Percentiles rank a stretch among this genome's conserved stretches.
phyloP scores from a whole-genome alignment of 1,140 invertebrate species.

The Daktulosphaira vitifoliae region DNA sequence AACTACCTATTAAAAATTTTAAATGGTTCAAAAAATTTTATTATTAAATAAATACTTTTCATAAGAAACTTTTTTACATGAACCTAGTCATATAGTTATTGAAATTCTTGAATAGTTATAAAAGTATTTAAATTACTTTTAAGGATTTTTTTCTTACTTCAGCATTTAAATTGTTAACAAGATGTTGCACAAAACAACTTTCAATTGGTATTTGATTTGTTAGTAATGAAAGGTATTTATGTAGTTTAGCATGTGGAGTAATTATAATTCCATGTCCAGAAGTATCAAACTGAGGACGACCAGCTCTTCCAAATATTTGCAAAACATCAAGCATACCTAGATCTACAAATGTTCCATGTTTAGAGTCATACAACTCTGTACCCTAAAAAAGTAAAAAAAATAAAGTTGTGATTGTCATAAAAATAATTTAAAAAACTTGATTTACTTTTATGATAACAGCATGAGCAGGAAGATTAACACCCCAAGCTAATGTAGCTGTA shows the following conservation, averaged over 20 bases:
- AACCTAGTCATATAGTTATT: too few species aligned
- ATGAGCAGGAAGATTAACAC: constrained; percentile 96
- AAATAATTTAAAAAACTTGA: constrained; percentile 10
- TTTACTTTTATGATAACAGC: constrained; percentile 88
- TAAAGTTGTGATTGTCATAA: constrained; percentile 4
- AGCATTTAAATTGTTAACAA: constrained; percentile 96
- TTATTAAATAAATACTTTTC: too few species aligned
- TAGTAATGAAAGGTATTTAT: constrained; percentile 86
- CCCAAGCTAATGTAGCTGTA: constrained; percentile 98
- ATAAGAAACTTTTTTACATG: too few species aligned
- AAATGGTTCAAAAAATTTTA: constrained; percentile 34
- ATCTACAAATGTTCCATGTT: constrained; percentile 88
- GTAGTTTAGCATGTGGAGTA: constrained; percentile 83
- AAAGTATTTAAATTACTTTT: constrained; percentile 3
- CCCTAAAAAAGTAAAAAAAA: constrained; percentile 53
- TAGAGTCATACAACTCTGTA: constrained; percentile 95
- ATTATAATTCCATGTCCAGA: constrained; percentile 92
- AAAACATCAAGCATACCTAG: constrained; percentile 94
- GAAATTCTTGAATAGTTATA: too few species aligned
- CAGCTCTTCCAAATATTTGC: constrained; percentile 98
- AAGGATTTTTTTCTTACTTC: constrained; percentile 66
- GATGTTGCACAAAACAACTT: constrained; percentile 84
- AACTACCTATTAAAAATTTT: constrained; percentile 58
- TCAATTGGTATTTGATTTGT: constrained; percentile 98
- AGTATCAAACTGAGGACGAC: constrained; percentile 85